These are phyloP conservation scores for Aselliscus stoliczkanus DNA, from an alignment of 2,797 vertebrate species.

Conservation along the genomic window DNA sequence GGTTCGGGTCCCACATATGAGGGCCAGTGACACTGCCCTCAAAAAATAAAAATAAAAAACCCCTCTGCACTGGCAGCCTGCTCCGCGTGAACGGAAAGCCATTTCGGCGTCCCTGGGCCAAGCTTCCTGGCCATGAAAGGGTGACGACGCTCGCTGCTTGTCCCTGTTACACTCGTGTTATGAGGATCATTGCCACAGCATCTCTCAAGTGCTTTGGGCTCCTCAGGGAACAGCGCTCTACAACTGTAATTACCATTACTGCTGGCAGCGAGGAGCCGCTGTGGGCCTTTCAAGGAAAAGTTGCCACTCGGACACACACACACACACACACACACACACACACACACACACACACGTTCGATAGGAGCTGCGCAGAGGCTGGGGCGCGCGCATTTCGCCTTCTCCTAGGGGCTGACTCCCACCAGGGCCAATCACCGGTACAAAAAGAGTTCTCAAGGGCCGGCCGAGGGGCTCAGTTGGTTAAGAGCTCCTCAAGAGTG, in stretches of 20 bases:
- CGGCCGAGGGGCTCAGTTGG: too few species aligned
- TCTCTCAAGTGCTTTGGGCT: slow-evolving; percentile 2
- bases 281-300: neutral
- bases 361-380: too few species aligned
- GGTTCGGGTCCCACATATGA: too few species aligned
- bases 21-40: too few species aligned
- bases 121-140: neutral
- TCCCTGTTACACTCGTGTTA: neutral
- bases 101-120: neutral
- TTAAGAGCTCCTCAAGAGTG: too few species aligned
- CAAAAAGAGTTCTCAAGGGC: neutral
- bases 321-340: too few species aligned
- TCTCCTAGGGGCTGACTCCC: neutral
- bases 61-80: neutral
- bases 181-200: neutral
- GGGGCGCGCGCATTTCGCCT: rapidly evolving
- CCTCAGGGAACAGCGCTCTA: neutral
- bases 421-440: neutral
- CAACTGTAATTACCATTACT: slow-evolving; percentile 34
- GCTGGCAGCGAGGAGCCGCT: neutral
- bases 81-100: neutral
- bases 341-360: too few species aligned
- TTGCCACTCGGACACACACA: neutral
- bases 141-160: neutral
- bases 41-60: too few species aligned